Conservation (phyloP, 1,140 invertebrate genomes). For the Eumeta japonica region DNA sequence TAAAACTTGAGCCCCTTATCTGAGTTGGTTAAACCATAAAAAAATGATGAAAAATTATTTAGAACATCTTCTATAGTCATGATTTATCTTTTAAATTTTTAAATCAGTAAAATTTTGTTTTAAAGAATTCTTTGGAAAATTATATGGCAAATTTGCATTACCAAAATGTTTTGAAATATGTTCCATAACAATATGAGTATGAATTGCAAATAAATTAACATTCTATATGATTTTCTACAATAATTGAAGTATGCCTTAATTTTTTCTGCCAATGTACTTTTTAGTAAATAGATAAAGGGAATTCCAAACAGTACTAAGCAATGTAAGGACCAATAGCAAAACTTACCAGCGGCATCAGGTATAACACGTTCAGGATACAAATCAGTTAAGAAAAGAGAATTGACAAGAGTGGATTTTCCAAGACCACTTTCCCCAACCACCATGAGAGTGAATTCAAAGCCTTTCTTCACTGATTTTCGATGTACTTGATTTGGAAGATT, state of each 20-base stretch:
- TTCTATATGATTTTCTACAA: too few species aligned
- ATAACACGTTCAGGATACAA: conserved; percentile 86
- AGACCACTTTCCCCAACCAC: conserved; percentile 96
- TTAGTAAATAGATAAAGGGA: too few species aligned
- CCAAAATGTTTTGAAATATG: background rate
- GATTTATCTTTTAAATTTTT: too few species aligned
- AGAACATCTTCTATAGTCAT: too few species aligned
- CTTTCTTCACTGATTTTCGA: conserved; percentile 94
- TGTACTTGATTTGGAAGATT: conserved; percentile 95
- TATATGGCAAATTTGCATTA: background rate
- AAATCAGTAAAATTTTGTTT: too few species aligned
- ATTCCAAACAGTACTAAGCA: too few species aligned
- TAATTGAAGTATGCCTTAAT: too few species aligned
- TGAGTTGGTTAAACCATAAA: too few species aligned
- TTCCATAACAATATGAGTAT: background rate
- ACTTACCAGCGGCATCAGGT: conserved; percentile 81
- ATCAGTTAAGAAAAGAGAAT: conserved; percentile 96
- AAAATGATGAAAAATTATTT: too few species aligned
- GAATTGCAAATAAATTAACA: background rate
- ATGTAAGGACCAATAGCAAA: conserved; percentile 2
- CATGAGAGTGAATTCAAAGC: conserved; percentile 98
- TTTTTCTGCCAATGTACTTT: too few species aligned
- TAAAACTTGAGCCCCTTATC: too few species aligned
- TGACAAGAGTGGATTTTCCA: conserved; percentile 97
- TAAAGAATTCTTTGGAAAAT: too few species aligned